A percentile compares a stretch with the other conserved stretches of the same genome.
These are phyloP conservation scores for Sitodiplosis mosellana DNA, from an alignment of 1,140 invertebrate genomes.

Conservation along the genomic window DNA sequence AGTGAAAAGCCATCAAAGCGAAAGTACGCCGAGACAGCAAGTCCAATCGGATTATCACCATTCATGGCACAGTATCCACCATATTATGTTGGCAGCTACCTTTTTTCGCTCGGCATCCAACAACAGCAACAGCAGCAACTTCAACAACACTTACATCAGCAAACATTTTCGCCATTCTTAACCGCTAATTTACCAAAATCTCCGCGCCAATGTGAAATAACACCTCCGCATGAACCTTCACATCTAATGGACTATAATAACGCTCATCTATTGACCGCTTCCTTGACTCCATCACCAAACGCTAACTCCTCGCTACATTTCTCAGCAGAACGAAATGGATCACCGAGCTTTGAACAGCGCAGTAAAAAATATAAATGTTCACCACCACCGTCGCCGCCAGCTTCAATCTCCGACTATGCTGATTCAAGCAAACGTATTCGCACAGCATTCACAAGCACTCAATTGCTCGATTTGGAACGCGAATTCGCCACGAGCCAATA, in stretches of 20 bases:
- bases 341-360: slow-evolving; percentile 15
- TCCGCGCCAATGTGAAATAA: slow-evolving; percentile 1
- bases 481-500: slow-evolving; percentile 86
- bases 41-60: slow-evolving; percentile 27
- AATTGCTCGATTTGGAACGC: slow-evolving; percentile 76
- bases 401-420: slow-evolving; percentile 27
- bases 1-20: slow-evolving; percentile 33
- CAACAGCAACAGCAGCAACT: slow-evolving; percentile 32
- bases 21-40: slow-evolving; percentile 26
- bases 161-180: slow-evolving; percentile 2
- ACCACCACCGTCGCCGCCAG: slow-evolving; percentile 34
- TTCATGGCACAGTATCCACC: slow-evolving; percentile 38
- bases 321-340: not conserved
- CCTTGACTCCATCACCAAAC: not conserved
- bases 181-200: slow-evolving; percentile 13
- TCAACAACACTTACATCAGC: slow-evolving; percentile 24
- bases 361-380: slow-evolving; percentile 18
- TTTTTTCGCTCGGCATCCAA: slow-evolving; percentile 37
- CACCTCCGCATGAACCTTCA: slow-evolving; percentile 9
- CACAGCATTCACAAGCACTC: slow-evolving; percentile 84
- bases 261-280: too few species aligned
- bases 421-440: slow-evolving; percentile 59
- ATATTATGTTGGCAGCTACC: slow-evolving; percentile 36
- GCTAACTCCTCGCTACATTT: not conserved
- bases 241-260: not conserved